Percentiles rank a stretch among this genome's conserved stretches.
phyloP scores from a whole-genome alignment of 2,888 invertebrate species.

The Nomada fucata region DNA sequence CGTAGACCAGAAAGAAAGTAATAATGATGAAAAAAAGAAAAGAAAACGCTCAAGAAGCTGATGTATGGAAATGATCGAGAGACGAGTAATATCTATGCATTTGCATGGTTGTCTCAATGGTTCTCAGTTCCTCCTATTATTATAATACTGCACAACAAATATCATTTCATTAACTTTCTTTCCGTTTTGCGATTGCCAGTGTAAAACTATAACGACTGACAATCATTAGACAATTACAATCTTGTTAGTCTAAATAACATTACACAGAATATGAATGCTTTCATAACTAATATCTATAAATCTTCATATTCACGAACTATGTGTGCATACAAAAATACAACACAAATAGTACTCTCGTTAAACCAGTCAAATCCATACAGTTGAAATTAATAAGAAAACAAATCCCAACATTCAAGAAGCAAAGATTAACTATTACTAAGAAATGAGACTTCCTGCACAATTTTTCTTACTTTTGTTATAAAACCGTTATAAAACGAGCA shows the following conservation, averaged over 20 bases:
- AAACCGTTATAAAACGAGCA: not conserved
- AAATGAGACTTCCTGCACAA: not conserved
- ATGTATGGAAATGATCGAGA: constrained; percentile 39
- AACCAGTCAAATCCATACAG: not conserved
- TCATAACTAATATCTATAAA: not conserved
- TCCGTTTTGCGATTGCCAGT: not conserved
- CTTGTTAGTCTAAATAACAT: not conserved
- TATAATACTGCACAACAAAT: not conserved
- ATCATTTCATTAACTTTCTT: not conserved
- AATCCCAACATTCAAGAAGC: not conserved
- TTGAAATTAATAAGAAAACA: not conserved
- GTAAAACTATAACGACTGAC: constrained; percentile 13
- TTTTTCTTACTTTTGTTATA: not conserved
- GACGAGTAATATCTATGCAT: constrained; percentile 20
- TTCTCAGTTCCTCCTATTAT: constrained; percentile 39
- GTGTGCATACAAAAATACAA: not conserved
- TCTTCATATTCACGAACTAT: not conserved
- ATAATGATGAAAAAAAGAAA: constrained; percentile 29
- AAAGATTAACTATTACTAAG: not conserved
- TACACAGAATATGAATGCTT: not conserved
- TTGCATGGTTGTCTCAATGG: constrained; percentile 50
- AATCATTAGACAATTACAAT: constrained; percentile 14
- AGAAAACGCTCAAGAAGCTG: constrained; percentile 34
- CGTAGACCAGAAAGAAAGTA: constrained; percentile 24
- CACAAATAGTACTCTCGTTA: not conserved